Base-by-base conservation (phyloP, 1,140 invertebrate genomes). In the Wasmannia auropunctata region DNA sequence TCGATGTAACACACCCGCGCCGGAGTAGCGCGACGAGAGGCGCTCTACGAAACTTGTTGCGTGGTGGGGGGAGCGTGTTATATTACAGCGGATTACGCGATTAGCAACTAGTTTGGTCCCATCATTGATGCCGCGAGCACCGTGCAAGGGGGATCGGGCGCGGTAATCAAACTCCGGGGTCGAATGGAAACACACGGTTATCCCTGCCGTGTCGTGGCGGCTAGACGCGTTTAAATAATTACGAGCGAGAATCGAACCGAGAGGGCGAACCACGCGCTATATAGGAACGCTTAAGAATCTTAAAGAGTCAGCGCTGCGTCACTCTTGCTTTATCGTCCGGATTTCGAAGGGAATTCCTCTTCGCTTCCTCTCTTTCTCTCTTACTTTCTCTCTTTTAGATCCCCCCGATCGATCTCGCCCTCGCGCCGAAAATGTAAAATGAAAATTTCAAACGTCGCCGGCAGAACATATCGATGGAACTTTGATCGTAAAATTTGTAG, bases 21-120 rank as follows among this genome's bases (percentile, higher is more conserved):
- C n/a, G 8, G 6, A 60, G 25, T n/a, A 22, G 34, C 5, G 28
- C 10, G 62, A 51, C 31, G 60, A 58, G 34, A 25, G 10, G 22
- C n/a, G n/a, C 60, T 69, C 65, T 67, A 22, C 62, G 60, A 70
- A 77, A 74, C 79, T 67, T 80, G 74, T 85, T 75, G 76, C 63
- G 56, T 67, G 76, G 62, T 22, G n/a, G 43, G 67, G 43, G 11
- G 49, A 22, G 46, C 65, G 79, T 76, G n/a, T n/a, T n/a, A n/a
- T 87, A 84, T 75, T 70, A 75, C 69, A 54, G 70, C 51, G 86
- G 85, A 86, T 86, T 81, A 83, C 56, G 67, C 72, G 85, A 63
- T 70, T 62, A 83, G 76, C 34, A 86, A 86, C 79, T 83, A 51
- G 62, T 74, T 58, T 70, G 81, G 70, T 63, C 62, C 74, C 72